Percentiles rank a stretch among this genome's conserved stretches.
Evolutionary conservation across 2,888 invertebrate species (phyloP).

Genomic region (Augochlorella aurata): DNA sequence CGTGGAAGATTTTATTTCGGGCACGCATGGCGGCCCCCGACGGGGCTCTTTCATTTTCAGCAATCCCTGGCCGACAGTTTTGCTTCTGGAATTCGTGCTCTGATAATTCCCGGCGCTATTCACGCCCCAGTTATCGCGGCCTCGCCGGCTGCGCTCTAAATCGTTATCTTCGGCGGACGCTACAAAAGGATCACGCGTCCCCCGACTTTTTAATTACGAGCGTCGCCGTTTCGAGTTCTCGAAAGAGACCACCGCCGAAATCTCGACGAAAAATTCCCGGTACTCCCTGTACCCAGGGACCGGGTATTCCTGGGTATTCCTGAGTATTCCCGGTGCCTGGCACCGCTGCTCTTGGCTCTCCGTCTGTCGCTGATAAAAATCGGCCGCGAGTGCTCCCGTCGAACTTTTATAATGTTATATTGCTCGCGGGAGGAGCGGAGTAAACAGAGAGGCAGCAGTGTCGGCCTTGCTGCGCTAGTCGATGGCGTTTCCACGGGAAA

Average conservation of each 20-base stretch:
- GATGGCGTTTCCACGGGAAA: conserved; percentile 37
- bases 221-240: no score
- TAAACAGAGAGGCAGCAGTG: conserved; percentile 11
- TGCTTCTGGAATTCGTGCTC: conserved; percentile 49
- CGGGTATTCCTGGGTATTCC: no score
- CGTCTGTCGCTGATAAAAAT: conserved; percentile 20
- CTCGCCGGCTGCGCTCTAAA: conserved; percentile 28
- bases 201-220: conserved; percentile 42
- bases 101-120: conserved; percentile 49
- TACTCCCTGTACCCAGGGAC: background rate
- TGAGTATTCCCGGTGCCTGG: no score
- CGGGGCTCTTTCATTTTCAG: conserved; percentile 43
- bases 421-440: background rate
- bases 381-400: conserved; percentile 4
- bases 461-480: conserved; percentile 24
- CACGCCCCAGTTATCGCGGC: conserved; percentile 44
- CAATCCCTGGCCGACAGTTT: conserved; percentile 39
- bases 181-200: conserved; percentile 24
- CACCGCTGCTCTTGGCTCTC: background rate
- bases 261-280: background rate
- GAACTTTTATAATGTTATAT: conserved; percentile 21
- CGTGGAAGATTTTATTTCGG: conserved; percentile 40
- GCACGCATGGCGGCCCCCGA: conserved; percentile 18
- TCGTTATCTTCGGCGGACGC: conserved; percentile 44
- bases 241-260: background rate